Base-by-base conservation (phyloP, 2,113 vertebrate species). In the Hippocampus mohnikei region DNA sequence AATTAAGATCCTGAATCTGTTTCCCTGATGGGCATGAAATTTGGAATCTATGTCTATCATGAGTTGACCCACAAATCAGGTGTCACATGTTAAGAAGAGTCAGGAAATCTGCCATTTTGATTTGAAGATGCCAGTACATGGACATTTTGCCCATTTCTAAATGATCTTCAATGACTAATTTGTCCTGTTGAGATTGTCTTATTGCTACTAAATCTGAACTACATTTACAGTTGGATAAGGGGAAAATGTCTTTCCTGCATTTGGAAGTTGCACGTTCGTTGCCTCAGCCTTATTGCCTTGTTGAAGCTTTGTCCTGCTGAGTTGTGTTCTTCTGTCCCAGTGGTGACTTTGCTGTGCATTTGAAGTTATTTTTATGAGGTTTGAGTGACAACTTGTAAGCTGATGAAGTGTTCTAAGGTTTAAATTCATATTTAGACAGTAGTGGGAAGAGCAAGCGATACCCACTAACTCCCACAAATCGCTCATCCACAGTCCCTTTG, bases 341-440 rank as follows among this genome's bases (percentile, higher is more conserved):
- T 50, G 52, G 72, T 12, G 64, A 77, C 82, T 85, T 83, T 83
- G 78, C 84, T 85, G 81, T 84, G 84, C 85, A 75, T 70, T 86
- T 86, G 85, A 65, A 85, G 86, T 73, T 70, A 58, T 75, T 83
- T 85, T 85, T 85, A 90, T 88, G 86, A 81, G 81, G 82, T 86
- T 80, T 76, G 74, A 77, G 82, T 21, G 60, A 66, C 12, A 65
- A n/a, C 10, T 20, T 42, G 42, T 42, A 65, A 65, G 40, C 21
- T 44, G 23, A 42, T n/a, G 62, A 42, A 15, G 23, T 42, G 4
- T 53, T 71, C 25, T 29, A 58, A 66, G 37, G 46, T 68, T 27
- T 67, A 46, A 71, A 66, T 70, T 75, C 55, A 75, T 1, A 0
- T 71, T 41, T 44, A 42, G 71, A 16, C 16, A 53, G 27, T 33